phyloP scores from a whole-genome alignment of 53 echinoderm and acorn worm species.

The Echinometra lucunter region DNA sequence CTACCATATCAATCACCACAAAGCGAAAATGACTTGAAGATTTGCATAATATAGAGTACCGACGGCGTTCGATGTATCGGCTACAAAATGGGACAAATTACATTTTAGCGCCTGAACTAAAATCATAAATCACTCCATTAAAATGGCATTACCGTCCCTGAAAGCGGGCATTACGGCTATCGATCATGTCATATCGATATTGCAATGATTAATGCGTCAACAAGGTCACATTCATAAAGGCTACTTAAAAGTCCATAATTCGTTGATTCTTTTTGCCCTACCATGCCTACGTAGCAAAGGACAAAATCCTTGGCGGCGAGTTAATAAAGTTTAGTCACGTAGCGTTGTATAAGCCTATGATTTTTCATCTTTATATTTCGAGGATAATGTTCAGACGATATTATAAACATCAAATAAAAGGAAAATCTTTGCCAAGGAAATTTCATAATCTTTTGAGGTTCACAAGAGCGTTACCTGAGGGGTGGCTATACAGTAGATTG shows the following conservation, averaged over 20 bases:
- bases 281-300: too few relatives aligned
- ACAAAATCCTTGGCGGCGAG: too few relatives aligned
- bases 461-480: too few relatives aligned
- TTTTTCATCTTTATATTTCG: too few relatives aligned
- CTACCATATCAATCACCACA: background rate
- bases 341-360: too few relatives aligned
- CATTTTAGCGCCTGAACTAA: background rate
- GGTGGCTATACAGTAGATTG: too few relatives aligned
- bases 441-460: too few relatives aligned
- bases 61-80: background rate
- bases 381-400: too few relatives aligned
- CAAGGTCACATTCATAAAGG: background rate
- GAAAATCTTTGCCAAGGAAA: too few relatives aligned
- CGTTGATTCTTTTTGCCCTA: background rate
- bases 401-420: too few relatives aligned
- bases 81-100: background rate
- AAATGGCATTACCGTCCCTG: background rate
- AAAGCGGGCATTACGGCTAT: background rate
- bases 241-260: background rate
- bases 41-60: background rate
- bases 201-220: background rate
- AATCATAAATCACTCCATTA: background rate
- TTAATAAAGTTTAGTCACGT: too few relatives aligned
- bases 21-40: background rate
- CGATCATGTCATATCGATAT: background rate